Evolutionary conservation across 2,888 invertebrate species (phyloP), one percentile per base, ranked within the genome.

Genomic region (Drosophila falleni): DNA sequence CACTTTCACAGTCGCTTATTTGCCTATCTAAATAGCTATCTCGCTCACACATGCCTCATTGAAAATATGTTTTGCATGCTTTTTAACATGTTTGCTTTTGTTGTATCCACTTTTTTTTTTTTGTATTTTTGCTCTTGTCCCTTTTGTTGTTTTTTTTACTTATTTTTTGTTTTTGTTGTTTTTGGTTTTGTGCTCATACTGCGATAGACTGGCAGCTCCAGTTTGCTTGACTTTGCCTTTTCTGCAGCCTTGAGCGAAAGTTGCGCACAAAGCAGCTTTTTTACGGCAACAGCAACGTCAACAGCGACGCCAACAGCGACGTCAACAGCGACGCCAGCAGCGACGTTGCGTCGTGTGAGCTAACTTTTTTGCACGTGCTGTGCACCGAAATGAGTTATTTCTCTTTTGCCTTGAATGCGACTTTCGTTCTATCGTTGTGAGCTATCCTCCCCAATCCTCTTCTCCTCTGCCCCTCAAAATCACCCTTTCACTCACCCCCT

Each of bases 301-400:
- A 1, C 60, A 54, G n/a, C 47, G 56, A 23, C 51, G 50, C 15
- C 65, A 33, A 19, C 53, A 31, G n/a, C 54, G 37, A 19, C 63
- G 33, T 8, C 35, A 1, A 35, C 29, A 3, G 23, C 23, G 23
- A 23, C 23, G 23, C 23, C 23, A n/a, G n/a, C n/a, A n/a, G n/a
- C 54, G 37, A 19, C 63, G 33, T 8, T n/a, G 1, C 23, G 29
- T 41, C 49, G 47, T 70, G 71, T 46, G 29, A 41, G 67, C 29
- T 50, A 78, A 76, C 74, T 81, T 78, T 81, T 50, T 42, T 42
- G 63, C 67, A 68, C 82, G 83, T 83, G 86, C 83, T 88, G 82
- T 82, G 82, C 63, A 54, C 46, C 82, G 66, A 88, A 82, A 82
- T 88, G 86, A 82, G 83, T 75, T 79, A 75, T 81, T 81, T 67